These are phyloP conservation scores for Arothron firmamentum DNA, from an alignment of 2,113 vertebrate genomes.

Conservation along the genomic window DNA sequence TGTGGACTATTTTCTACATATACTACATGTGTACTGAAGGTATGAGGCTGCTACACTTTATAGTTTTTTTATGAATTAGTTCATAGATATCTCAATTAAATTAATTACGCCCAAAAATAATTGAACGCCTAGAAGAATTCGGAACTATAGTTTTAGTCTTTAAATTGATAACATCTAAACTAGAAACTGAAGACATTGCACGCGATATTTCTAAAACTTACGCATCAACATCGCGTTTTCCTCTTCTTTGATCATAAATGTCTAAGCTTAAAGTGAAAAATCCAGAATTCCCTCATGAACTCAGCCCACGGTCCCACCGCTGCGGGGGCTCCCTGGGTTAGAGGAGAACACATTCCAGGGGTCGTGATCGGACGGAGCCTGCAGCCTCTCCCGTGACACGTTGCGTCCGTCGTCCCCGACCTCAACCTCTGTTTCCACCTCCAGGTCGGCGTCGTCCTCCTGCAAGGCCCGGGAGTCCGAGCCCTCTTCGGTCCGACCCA, in stretches of 20 bases:
- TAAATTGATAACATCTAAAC: too few relatives aligned
- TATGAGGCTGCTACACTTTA: too few relatives aligned
- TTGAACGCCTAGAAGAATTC: too few relatives aligned
- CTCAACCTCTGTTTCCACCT: slow-evolving; percentile 49
- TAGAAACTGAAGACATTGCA: too few relatives aligned
- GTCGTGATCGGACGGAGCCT: slow-evolving; percentile 72
- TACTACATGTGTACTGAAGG: background rate
- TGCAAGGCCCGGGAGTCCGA: slow-evolving; percentile 76
- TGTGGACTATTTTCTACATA: slow-evolving; percentile 5
- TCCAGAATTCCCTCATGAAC: background rate
- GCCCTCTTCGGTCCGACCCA: slow-evolving; percentile 54
- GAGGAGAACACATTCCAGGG: slow-evolving; percentile 75
- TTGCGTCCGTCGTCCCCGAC: slow-evolving; percentile 58
- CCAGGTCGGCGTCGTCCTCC: slow-evolving; percentile 65
- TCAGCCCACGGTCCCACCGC: slow-evolving; percentile 56
- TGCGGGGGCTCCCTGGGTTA: slow-evolving; percentile 70
- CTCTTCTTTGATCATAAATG: too few relatives aligned
- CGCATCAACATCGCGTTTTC: too few relatives aligned
- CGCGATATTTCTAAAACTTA: too few relatives aligned
- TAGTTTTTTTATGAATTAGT: too few relatives aligned
- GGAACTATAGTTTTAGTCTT: too few relatives aligned
- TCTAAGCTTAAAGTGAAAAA: too few relatives aligned
- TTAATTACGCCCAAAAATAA: too few relatives aligned
- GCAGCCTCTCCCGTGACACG: slow-evolving; percentile 67
- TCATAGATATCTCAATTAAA: too few relatives aligned